Conservation (phyloP, 2,113 vertebrate genomes). For the Struthidea cinerea region DNA sequence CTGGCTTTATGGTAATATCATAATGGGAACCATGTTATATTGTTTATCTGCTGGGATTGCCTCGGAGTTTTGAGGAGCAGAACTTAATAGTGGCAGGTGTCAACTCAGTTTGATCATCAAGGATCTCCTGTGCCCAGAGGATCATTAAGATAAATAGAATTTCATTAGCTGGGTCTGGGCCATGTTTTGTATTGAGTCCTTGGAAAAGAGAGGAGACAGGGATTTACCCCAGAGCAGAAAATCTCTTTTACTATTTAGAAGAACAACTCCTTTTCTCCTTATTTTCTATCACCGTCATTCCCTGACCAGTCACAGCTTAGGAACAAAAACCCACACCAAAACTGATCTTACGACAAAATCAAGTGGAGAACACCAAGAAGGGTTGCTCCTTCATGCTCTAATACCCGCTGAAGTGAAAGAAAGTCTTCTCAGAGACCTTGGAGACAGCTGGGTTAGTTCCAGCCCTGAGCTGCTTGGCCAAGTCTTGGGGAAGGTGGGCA, state of each 20-base stretch:
- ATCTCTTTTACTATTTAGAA: neutral
- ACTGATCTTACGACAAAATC: neutral
- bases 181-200: neutral
- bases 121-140: neutral
- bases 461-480: neutral
- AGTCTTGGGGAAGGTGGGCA: neutral
- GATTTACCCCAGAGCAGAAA: neutral
- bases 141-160: slow-evolving; percentile 17
- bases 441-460: neutral
- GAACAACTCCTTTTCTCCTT: neutral
- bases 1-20: neutral
- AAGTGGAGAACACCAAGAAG: neutral
- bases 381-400: neutral
- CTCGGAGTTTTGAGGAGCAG: neutral
- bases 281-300: neutral
- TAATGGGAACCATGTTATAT: neutral
- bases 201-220: neutral
- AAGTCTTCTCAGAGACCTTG: neutral
- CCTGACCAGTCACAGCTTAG: neutral
- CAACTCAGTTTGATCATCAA: slow-evolving; percentile 10
- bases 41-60: slow-evolving; percentile 2
- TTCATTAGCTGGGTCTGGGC: slow-evolving; percentile 1
- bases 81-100: neutral
- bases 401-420: neutral
- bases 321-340: neutral